phyloP scores from a whole-genome alignment of 2,888 invertebrate species.

The Syrphus vitripennis region DNA sequence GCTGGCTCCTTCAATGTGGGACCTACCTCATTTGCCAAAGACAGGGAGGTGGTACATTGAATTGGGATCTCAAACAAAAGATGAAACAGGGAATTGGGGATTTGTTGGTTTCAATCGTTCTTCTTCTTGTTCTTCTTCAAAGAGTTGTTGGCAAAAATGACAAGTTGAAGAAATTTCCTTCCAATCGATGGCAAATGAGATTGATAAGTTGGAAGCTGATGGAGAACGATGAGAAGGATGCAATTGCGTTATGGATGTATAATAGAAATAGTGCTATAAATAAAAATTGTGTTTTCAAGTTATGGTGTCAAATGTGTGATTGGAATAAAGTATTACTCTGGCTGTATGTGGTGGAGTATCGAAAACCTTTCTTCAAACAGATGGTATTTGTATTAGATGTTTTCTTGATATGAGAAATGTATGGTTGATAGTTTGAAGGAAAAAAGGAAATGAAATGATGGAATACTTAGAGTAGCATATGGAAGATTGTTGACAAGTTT shows the following conservation, averaged over 20 bases:
- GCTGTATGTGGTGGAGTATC: background rate
- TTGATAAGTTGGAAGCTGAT: slow-evolving; percentile 45
- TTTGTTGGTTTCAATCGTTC: slow-evolving; percentile 61
- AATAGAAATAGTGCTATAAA: slow-evolving; percentile 18
- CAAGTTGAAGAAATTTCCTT: slow-evolving; percentile 51
- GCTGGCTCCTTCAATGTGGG: background rate
- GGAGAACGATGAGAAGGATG: background rate
- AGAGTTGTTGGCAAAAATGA: slow-evolving; percentile 49
- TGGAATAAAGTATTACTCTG: slow-evolving; percentile 22
- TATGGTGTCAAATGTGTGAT: slow-evolving; percentile 36
- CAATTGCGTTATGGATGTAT: slow-evolving; percentile 24
- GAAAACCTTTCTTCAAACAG: slow-evolving; percentile 25
- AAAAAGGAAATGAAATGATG: background rate
- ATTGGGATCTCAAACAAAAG: slow-evolving; percentile 43
- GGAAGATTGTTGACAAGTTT: background rate
- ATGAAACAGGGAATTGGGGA: slow-evolving; percentile 60
- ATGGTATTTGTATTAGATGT: slow-evolving; percentile 45
- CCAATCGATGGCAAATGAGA: slow-evolving; percentile 64
- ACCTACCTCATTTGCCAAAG: background rate
- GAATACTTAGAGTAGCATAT: background rate
- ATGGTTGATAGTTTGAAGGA: background rate
- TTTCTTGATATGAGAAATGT: slow-evolving; percentile 16
- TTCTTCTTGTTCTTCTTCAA: slow-evolving; percentile 53
- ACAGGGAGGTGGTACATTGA: background rate
- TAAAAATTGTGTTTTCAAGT: slow-evolving; percentile 12